Base-by-base conservation (phyloP, 2,113 vertebrate genomes). In the Tetrao urogallus region DNA sequence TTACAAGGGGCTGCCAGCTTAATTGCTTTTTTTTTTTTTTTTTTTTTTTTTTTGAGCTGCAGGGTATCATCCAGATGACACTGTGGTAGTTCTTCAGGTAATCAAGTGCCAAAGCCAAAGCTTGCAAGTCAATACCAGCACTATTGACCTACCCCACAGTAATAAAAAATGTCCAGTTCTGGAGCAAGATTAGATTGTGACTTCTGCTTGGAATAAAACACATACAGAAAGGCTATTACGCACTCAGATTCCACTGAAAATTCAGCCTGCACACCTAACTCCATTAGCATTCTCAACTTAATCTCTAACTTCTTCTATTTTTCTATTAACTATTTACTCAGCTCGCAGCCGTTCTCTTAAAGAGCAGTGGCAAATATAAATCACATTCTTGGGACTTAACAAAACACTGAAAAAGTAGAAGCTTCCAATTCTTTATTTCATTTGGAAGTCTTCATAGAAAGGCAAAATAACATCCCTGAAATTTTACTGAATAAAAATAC, bases 1-100 rank as follows among this genome's bases (percentile, higher is more conserved):
- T 95, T 96, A 95, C 94, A 88, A 80, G 79, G 89, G 94, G 60
- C 96, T 96, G 93, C 90, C 54, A 92, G 79, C 92, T 60, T 91
- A 95, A 96, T 94, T 96, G 90, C 90, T 67, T 92, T 86, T 95
- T 94, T 90, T 64, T 57, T 57, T 11, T n/a, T 58, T 7, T 58
- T 20, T 28, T 40, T 64, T 57, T 30, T 18, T 32, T 57, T 32
- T 11, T 57, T 57, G 79, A 95, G 93, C 94, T 94, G 90, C 92
- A 90, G 94, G 92, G 92, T 88, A 92, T 76, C 88, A 91, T 82
- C 92, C 72, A 61, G 82, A 91, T 54, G 66, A 82, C 91, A 70
- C 45, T 79, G 65, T 21, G 75, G 85, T 25, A 79, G 89, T 88
- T 82, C 82, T 92, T 88, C 96, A 95, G 93, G 96, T 95, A 96